Evolutionary conservation across 2,888 invertebrate species (phyloP).

Genomic region (Gryllus longicercus): DNA sequence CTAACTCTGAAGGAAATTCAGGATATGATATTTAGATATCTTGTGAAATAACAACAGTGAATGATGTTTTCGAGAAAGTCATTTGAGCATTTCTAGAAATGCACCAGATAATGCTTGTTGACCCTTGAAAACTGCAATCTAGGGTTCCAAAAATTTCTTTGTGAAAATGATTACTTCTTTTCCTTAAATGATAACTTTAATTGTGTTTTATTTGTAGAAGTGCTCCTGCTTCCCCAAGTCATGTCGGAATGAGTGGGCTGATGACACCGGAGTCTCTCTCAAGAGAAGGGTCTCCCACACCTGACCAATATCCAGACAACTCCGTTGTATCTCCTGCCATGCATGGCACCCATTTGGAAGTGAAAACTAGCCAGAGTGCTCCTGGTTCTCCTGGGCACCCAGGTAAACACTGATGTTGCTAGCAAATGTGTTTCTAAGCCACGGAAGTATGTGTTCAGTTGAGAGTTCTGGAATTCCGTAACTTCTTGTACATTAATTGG

Average conservation of each 20-base stretch:
- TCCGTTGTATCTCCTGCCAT: conserved; percentile 54
- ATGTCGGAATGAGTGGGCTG: conserved; percentile 79
- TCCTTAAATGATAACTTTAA: conserved; percentile 2
- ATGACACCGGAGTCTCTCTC: conserved; percentile 83
- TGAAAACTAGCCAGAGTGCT: conserved; percentile 57
- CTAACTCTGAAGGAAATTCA: too few relatives aligned
- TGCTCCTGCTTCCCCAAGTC: conserved; percentile 91
- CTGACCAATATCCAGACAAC: conserved; percentile 61
- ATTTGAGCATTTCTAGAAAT: too few relatives aligned
- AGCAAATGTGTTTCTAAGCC: too few relatives aligned
- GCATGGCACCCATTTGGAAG: conserved; percentile 43
- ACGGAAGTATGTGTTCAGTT: too few relatives aligned
- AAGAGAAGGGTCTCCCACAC: conserved; percentile 87
- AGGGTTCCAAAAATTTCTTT: too few relatives aligned
- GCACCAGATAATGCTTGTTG: too few relatives aligned
- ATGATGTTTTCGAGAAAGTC: too few relatives aligned
- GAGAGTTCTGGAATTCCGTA: too few relatives aligned
- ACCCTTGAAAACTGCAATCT: too few relatives aligned
- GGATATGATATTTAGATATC: too few relatives aligned
- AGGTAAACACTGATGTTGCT: conserved; percentile 34
- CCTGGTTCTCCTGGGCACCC: conserved; percentile 62
- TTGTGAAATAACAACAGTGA: too few relatives aligned
- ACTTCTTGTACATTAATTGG: too few relatives aligned
- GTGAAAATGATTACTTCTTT: not conserved
- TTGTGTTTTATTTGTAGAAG: conserved; percentile 58